Percentiles rank a stretch among this genome's conserved stretches.
Conservation (phyloP, 2,888 invertebrate species). For the Scaptodrosophila latifasciaeformis region DNA sequence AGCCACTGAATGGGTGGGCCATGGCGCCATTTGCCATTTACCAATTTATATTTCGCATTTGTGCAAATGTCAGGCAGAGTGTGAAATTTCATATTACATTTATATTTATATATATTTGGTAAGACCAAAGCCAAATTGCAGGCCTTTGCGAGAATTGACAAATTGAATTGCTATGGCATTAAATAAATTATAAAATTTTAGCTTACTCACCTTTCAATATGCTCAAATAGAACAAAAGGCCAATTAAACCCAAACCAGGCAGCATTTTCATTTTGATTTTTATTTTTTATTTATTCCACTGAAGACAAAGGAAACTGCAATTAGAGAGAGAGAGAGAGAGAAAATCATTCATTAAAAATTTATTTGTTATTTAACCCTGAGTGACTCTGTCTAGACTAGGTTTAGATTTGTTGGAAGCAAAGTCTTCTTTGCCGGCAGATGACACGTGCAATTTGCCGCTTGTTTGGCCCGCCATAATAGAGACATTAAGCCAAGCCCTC, state of each 20-base stretch:
- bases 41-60: conserved; percentile 8
- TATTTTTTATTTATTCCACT: background rate
- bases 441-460: conserved; percentile 58
- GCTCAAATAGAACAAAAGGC: conserved; percentile 35
- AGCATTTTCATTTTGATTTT: conserved; percentile 45
- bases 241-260: conserved; percentile 33
- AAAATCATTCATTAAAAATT: too few relatives aligned
- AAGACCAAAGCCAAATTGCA: too few relatives aligned
- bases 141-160: background rate
- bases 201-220: conserved; percentile 51
- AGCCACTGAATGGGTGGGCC: conserved; percentile 47
- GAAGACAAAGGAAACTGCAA: background rate
- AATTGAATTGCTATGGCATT: background rate
- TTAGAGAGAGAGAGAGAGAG: conserved; percentile 29
- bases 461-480: conserved; percentile 63
- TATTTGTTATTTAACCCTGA: background rate
- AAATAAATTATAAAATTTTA: background rate
- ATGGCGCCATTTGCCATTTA: conserved; percentile 27
- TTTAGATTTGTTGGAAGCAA: too few relatives aligned
- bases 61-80: conserved; percentile 55
- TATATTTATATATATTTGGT: too few relatives aligned
- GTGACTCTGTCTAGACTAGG: background rate
- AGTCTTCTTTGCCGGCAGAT: conserved; percentile 9
- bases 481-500: conserved; percentile 40
- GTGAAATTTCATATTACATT: conserved; percentile 66